Base-by-base conservation (phyloP, 2,888 invertebrate genomes). In the Cheilosia scutellata region DNA sequence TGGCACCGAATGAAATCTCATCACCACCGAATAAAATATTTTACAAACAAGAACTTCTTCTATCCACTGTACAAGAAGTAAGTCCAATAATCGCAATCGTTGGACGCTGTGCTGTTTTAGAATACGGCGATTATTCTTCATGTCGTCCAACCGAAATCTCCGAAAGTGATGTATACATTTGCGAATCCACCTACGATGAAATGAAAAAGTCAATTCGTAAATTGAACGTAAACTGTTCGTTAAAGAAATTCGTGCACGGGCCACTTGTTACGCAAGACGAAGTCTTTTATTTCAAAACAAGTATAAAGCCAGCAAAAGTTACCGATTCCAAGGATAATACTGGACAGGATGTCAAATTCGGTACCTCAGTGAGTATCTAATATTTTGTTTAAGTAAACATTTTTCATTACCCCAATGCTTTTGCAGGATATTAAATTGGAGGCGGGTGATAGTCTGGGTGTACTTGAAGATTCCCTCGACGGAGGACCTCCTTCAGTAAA, bases 211-310 rank as follows among this genome's bases (percentile, higher is more conserved):
- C 96, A 75, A 95, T 97, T 63, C 94, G 95, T 4, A 92, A 91
- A 87, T 95, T 96, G 90, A 93, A 96, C 70, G 91, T 92, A 9
- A 95, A 95, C 42, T 91, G 93, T 1, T 96, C 96, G 0, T 92
- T 97, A 76, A 95, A 96, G 89, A 97, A 97, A 93, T 97, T 96
- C 90, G 95, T 95, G 82, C 96, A 97, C 89, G 95, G 95, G 51
- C 95, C 96, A 58, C 94, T 95, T 11, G 98, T 99, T 51, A 96
- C 96, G n/a, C 96, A 97, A 63, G 99, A 99, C 93, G 99, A 99
- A 93, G 94, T 96, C 65, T 97, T 96, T 90, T 96, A 95, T 92
- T 97, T 98, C 93, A 95, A 96, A 71, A 93, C 94, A 88, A 51
- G 55, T 5, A 94, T 96, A 53, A 95, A 94, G 90, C 95, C 95